Evolutionary conservation across 2,113 vertebrate species (phyloP), one percentile per base, ranked within the genome.

Genomic region (Muscicapa adusta): DNA sequence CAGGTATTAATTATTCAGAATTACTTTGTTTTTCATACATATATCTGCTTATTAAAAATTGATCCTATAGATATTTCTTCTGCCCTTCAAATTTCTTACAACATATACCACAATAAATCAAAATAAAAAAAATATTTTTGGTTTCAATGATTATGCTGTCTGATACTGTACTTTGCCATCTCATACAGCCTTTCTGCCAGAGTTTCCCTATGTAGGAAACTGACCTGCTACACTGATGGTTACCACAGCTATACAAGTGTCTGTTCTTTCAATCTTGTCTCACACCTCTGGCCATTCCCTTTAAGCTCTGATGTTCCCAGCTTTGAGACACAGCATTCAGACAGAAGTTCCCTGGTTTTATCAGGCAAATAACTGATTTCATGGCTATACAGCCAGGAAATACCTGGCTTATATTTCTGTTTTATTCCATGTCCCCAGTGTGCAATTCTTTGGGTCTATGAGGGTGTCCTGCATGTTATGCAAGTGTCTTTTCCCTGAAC

Each of bases 1-100:
- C 63, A 68, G 22, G 12, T 73, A 89, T 89, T 85, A 94, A 91
- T 95, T 96, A 95, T 89, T 92, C 62, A 94, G 47, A 82, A 82
- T 61, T 58, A 75, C 89, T 84, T 91, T 90, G 31, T 36, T 95
- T 96, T 82, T 62, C 65, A 51, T 34, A 82, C 33, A 78, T 58
- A 76, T 87, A 70, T 85, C 15, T n/a, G 11, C 62, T 85, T 93
- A 94, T 88, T 89, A 94, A 97, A 94, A 94, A 89, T 92, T 66
- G 42, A 91, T 94, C 54, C 50, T 85, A 88, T 89, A 82, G 54
- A 72, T 82, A 79, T 34, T 91, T 88, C 54, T 79, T 76, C 51
- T 93, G 38, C 54, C 67, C 54, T 93, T 95, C 74, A 79, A 45
- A 82, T 58, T 76, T 47, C 25, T 84, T 91, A 47, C 36, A 89